Evolutionary conservation across 1,140 invertebrate species (phyloP).

Genomic region (Drosophila subpulchrella): DNA sequence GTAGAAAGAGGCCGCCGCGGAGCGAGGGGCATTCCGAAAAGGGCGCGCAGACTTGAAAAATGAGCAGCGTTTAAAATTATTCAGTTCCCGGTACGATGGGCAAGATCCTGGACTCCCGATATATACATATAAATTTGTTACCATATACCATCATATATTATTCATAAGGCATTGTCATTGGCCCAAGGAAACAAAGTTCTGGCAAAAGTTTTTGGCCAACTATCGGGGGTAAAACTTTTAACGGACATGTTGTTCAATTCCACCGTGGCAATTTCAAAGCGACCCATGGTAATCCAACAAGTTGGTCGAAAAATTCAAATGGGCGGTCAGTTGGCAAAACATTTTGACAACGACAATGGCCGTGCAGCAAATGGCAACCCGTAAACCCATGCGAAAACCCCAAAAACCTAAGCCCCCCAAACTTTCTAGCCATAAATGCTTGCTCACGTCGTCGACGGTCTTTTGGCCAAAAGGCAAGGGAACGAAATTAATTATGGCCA

Average conservation of each 20-base stretch:
- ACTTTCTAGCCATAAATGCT: conserved; percentile 74
- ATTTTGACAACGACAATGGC: conserved; percentile 63
- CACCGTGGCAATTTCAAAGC: conserved; percentile 23
- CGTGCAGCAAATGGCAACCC: conserved; percentile 18
- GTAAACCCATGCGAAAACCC: conserved; percentile 46
- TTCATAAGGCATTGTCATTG: conserved; percentile 8
- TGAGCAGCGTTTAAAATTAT: conserved; percentile 76
- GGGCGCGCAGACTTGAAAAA: conserved; percentile 68
- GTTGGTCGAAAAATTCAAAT: conserved; percentile 64
- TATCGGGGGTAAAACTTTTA: conserved; percentile 12
- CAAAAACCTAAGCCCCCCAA: conserved; percentile 32
- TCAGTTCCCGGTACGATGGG: conserved; percentile 50
- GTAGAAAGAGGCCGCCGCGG: conserved; percentile 64
- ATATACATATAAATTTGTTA: conserved; percentile 6
- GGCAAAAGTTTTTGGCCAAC: conserved; percentile 2
- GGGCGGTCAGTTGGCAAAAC: conserved; percentile 74
- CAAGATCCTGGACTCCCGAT: neutral
- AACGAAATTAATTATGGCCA: conserved; percentile 77
- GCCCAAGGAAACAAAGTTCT: conserved; percentile 12
- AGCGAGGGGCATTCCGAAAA: conserved; percentile 12
- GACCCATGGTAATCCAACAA: conserved; percentile 41
- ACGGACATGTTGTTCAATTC: conserved; percentile 9
- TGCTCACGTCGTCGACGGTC: conserved; percentile 47
- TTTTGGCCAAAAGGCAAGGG: conserved; percentile 44
- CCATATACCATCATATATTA: conserved; percentile 4